These are phyloP conservation scores for Xylocopa sonorina DNA, from an alignment of 1,140 invertebrate genomes.

Conservation along the genomic window DNA sequence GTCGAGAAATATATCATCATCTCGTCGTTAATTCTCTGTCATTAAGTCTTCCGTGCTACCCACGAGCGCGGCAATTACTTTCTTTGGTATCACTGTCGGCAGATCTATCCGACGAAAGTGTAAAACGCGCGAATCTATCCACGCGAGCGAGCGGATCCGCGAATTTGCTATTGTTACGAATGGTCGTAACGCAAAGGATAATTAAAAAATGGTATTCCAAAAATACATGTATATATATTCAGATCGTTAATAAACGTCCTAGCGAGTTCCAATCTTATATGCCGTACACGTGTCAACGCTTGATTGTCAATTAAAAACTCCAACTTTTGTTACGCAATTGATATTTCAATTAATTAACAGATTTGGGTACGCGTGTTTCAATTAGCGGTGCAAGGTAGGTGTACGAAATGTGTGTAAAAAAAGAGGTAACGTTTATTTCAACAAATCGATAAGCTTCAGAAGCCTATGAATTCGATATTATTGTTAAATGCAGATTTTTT, in stretches of 20 bases:
- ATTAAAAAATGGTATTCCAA: no score
- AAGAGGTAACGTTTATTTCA: no score
- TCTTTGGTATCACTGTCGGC: not conserved
- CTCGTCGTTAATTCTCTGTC: slow-evolving; percentile 5
- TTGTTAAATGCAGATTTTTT: no score
- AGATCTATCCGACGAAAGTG: not conserved
- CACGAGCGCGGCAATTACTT: slow-evolving; percentile 22
- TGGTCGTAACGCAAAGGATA: no score
- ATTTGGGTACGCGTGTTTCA: not conserved
- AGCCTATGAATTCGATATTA: no score
- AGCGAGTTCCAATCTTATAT: no score
- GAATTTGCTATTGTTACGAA: not conserved
- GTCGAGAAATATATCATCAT: not conserved
- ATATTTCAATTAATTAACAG: not conserved
- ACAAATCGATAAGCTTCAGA: no score
- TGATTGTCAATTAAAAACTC: slow-evolving; percentile 1
- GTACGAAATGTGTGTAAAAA: no score
- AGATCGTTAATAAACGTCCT: no score
- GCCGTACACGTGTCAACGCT: no score
- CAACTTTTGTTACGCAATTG: not conserved
- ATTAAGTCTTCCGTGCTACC: slow-evolving; percentile 21
- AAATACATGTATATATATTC: no score
- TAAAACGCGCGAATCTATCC: not conserved
- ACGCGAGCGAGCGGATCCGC: not conserved
- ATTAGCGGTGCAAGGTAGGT: not conserved